A percentile compares a stretch with the other conserved stretches of the same genome.
These are phyloP conservation scores for Accipiter fasciatus DNA, from an alignment of 2,797 vertebrate genomes.

Conservation along the genomic window DNA sequence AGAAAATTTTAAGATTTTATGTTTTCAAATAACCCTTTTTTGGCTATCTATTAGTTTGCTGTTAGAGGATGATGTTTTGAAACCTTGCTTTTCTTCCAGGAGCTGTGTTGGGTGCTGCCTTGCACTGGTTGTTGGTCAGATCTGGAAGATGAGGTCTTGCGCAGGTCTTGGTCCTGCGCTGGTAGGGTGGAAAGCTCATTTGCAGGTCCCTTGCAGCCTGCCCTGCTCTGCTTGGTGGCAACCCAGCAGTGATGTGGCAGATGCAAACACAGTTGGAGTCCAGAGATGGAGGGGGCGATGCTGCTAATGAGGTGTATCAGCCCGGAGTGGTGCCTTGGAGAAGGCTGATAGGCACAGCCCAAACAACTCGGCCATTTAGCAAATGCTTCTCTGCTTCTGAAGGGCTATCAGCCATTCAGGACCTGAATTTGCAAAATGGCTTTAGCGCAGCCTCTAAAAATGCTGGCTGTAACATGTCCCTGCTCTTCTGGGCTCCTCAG, in stretches of 20 bases:
- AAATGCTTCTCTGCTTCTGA: not conserved
- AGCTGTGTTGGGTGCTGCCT: not conserved
- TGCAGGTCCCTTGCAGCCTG: not conserved
- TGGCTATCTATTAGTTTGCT: not conserved
- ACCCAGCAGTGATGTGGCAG: not conserved
- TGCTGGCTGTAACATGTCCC: not conserved
- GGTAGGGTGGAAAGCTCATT: not conserved
- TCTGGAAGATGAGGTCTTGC: not conserved
- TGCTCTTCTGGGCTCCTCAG: not conserved
- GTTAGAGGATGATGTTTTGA: not conserved
- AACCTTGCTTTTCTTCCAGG: not conserved
- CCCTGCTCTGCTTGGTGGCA: not conserved
- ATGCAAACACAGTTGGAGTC: not conserved
- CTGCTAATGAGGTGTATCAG: not conserved
- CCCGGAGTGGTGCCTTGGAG: rapidly evolving
- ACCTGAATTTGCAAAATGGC: not conserved
- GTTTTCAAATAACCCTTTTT: not conserved
- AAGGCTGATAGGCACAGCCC: not conserved
- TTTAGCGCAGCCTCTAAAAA: not conserved
- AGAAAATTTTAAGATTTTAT: not conserved
- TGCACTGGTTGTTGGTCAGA: too few relatives aligned
- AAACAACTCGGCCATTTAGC: rapidly evolving
- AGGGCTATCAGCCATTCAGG: not conserved
- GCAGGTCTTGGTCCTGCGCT: not conserved
- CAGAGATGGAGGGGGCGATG: not conserved